Evolutionary conservation across 2,888 invertebrate genomes (phyloP).

Genomic region (Patella ulyssiponensis): DNA sequence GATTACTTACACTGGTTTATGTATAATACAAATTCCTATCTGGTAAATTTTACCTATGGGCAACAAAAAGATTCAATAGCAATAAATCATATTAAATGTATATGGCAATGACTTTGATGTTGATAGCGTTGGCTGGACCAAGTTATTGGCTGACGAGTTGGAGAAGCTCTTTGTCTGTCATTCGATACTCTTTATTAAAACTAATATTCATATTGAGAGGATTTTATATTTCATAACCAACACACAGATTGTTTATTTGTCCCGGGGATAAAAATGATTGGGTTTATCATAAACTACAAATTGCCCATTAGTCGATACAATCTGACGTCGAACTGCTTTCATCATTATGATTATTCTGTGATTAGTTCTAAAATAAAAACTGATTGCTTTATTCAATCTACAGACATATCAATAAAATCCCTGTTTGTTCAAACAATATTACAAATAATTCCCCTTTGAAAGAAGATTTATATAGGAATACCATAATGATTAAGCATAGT

Average conservation of each 20-base stretch:
- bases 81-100: background rate
- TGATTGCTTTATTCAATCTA: constrained; percentile 5
- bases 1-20: constrained; percentile 9
- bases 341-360: background rate
- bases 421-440: too few species aligned
- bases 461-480: too few species aligned
- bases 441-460: too few species aligned
- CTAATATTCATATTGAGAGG: background rate
- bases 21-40: background rate
- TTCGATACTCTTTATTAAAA: constrained; percentile 1
- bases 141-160: background rate
- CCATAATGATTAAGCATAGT: too few species aligned
- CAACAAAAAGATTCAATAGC: background rate
- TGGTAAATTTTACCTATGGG: background rate
- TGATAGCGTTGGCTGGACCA: background rate
- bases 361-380: constrained; percentile 4
- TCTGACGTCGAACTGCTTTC: background rate
- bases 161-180: background rate
- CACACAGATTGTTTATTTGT: constrained; percentile 8
- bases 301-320: background rate
- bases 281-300: constrained; percentile 9
- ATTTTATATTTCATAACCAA: constrained; percentile 1
- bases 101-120: constrained; percentile 2
- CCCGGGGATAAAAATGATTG: constrained; percentile 5
- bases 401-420: too few species aligned